Evolutionary conservation across 2,113 vertebrate genomes (phyloP), one percentile per base, ranked within the genome.

Genomic region (Chloroceryle aenea): DNA sequence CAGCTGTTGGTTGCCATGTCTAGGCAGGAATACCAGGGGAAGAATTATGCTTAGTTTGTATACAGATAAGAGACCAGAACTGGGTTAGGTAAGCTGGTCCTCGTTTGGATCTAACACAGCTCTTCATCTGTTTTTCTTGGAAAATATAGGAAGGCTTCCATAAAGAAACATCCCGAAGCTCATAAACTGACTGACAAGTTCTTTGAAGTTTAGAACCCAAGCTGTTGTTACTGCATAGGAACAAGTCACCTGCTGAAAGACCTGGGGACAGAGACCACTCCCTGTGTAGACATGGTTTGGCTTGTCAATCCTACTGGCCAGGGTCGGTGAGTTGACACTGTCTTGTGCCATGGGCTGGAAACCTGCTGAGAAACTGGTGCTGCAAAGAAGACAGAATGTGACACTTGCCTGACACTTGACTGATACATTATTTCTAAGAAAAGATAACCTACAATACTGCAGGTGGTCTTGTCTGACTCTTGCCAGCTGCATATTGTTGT

Each of bases 221-320:
- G 16, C 7, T 62, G 32, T 23, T 43, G 20, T 62, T 63, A 30
- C 47, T 6, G 10, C 36, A 13, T 2, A 58, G 32, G 43, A 89
- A 43, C 29, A 74, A 42, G 11, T 48, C 26, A 55, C 12, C 21
- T 48, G 30, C 12, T 7, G 4, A 34, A 62, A 16, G 13, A 25
- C 38, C 40, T 20, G 47, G 20, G 20, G 19, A 67, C 38, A 48
- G 14, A 34, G 26, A 25, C 55, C 13, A 7, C 29, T 74, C n/a
- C 9, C 8, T 58, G 8, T 38, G 38, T n/a, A 61, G 53, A 43
- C 30, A 4, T 1, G 4, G 29, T 45, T 63, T 50, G 26, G 26
- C 19, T 38, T 2, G 1, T 50, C 55, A 69, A 14, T 21, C 22
- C 10, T 38, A 14, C 2, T 4, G 19, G 7, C 15, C 6, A 12